Evolutionary conservation across 2,797 vertebrate genomes (phyloP), one percentile per base, ranked within the genome.

Genomic region (Gymnoscopelus microlampas): DNA sequence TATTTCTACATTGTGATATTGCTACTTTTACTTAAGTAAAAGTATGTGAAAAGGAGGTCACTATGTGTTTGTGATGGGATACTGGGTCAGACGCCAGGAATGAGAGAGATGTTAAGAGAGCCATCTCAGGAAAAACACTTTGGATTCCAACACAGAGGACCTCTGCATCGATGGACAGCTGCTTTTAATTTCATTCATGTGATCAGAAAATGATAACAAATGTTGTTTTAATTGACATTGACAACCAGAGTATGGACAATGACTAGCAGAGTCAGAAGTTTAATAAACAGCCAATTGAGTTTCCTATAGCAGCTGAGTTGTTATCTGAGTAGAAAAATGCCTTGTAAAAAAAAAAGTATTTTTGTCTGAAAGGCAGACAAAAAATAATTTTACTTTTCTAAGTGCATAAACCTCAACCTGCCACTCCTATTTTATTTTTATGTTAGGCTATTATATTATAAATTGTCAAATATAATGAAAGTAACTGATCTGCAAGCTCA

Each of bases 151-250:
- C 69, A 75, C 73, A 76, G 73, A 73, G 8, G 2, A 2, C 61
- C 53, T 83, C 76, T 80, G 76, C 62, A 60, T 71, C 72, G 54
- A 63, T 73, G 77, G 71, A 84, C 76, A 76, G 85, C 75, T 76
- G 65, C 74, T 78, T 39, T 56, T 4, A 65, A 76, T 76, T 76
- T 59, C 70, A 76, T 80, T 76, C 51, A 78, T 44, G 39, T 44
- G 39, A 78, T 76, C 68, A 53, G 15, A 47, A 59, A 66, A 60
- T 68, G 39, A 70, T 59, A 54, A 19, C 53, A 54, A 44, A 44
- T 8, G 2, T 8, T 10, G 39, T 10, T 44, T 44, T 29, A 29
- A 29, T 29, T 29, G 26, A 3, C 26, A 29, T 19, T 19, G 35
- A 6, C 35, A 39, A 39, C 8, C 39, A 44, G 39, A 44, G 39